These are phyloP conservation scores for Anagyrus pseudococci DNA, from an alignment of 2,888 invertebrate species.

Conservation along the genomic window DNA sequence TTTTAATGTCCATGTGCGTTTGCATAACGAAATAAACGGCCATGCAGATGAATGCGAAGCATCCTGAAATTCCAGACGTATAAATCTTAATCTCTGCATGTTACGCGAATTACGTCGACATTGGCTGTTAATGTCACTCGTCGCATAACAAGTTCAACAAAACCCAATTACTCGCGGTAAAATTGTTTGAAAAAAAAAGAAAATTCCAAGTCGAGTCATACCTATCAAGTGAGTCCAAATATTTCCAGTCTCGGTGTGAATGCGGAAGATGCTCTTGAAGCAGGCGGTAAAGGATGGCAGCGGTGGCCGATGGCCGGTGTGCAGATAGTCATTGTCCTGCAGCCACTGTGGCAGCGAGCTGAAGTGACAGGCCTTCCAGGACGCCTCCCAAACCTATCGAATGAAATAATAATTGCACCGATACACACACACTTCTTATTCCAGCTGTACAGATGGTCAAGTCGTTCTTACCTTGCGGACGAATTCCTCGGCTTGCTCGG, in stretches of 20 bases:
- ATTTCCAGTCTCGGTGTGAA: slow-evolving; percentile 99
- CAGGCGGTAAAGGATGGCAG: slow-evolving; percentile 95
- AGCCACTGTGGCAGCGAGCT: slow-evolving; percentile 93
- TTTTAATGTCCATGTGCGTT: slow-evolving; percentile 87
- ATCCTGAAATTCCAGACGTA: slow-evolving; percentile 68
- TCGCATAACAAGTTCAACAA: too few relatives aligned
- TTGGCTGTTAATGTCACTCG: too few relatives aligned
- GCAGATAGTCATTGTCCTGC: slow-evolving; percentile 97
- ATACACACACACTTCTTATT: too few relatives aligned
- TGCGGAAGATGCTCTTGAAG: slow-evolving; percentile 96
- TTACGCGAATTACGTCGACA: too few relatives aligned
- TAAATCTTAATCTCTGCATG: too few relatives aligned
- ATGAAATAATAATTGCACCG: too few relatives aligned
- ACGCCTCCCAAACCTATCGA: slow-evolving; percentile 85
- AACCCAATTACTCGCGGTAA: too few relatives aligned
- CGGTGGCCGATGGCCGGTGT: slow-evolving; percentile 95
- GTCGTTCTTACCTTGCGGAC: slow-evolving; percentile 86
- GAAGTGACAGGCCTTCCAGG: slow-evolving; percentile 95
- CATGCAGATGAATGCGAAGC: slow-evolving; percentile 84
- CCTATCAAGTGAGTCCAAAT: slow-evolving; percentile 95
- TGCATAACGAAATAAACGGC: slow-evolving; percentile 87
- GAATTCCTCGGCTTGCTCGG: slow-evolving; percentile 93
- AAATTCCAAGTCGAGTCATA: not conserved
- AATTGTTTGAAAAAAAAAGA: not conserved
- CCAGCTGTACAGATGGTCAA: slow-evolving; percentile 46